Evolutionary conservation across 2,888 invertebrate species (phyloP).

Genomic region (Temnothorax unifasciatus): DNA sequence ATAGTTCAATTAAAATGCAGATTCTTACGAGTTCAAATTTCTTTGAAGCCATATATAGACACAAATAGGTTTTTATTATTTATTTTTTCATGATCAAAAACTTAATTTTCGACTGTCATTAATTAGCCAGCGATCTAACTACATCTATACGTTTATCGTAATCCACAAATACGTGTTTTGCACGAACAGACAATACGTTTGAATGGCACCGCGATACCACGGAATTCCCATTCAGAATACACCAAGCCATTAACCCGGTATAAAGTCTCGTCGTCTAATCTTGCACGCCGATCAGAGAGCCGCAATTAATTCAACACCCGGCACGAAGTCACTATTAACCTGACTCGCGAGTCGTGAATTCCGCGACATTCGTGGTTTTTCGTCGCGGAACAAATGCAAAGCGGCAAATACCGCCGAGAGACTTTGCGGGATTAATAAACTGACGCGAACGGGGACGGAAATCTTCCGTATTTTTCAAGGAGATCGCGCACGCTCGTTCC

Average conservation of each 20-base stretch:
- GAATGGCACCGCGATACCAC: slow-evolving; percentile 30
- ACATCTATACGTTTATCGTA: too few relatives aligned
- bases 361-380: slow-evolving; percentile 22
- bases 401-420: not conserved
- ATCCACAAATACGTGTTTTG: not conserved
- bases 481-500: not conserved
- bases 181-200: not conserved
- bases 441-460: slow-evolving; percentile 21
- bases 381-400: slow-evolving; percentile 1
- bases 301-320: slow-evolving; percentile 47
- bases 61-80: not conserved
- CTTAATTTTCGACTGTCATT: not conserved
- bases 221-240: slow-evolving; percentile 39
- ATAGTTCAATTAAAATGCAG: not conserved
- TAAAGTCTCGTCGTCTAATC: slow-evolving; percentile 30
- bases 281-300: slow-evolving; percentile 13
- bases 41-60: not conserved
- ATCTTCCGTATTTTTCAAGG: not conserved
- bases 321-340: slow-evolving; percentile 35
- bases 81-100: not conserved
- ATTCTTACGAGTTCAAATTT: not conserved
- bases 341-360: slow-evolving; percentile 40
- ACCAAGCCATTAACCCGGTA: slow-evolving; percentile 16
- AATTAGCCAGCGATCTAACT: not conserved
- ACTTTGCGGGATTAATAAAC: slow-evolving; percentile 5